Base-by-base conservation (phyloP, 2,113 vertebrate genomes). In the Hippocampus barbouri region DNA sequence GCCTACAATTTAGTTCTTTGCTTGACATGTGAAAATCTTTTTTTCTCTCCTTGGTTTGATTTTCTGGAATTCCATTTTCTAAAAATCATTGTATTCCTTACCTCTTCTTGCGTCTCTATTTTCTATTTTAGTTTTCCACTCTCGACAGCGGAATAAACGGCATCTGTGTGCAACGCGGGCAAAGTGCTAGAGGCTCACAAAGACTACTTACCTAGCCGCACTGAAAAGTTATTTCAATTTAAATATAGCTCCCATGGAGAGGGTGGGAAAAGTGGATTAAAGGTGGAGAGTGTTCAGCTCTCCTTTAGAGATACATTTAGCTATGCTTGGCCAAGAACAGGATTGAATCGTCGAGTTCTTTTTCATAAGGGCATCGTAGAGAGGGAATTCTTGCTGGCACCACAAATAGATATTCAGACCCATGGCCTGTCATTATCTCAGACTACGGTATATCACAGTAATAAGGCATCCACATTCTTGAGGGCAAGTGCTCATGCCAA, bases 171-270 rank as follows among this genome's bases (percentile, higher is more conserved):
- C 88, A 84, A 82, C 87, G 89, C 78, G 87, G 88, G 81, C 75
- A 92, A 93, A 93, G 91, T 91, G 91, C 93, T 93, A 79, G 87
- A 94, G 92, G 93, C 94, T 88, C 88, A 90, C 91, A 93, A 92
- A 93, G 88, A 89, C 90, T 90, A 93, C 91, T 92, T 93, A 93
- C 90, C 90, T 91, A 85, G 84, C 87, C 10, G 87, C 92, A 91
- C 92, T 92, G 91, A 93, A 92, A 92, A 91, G 84, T 82, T 91
- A 94, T 91, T 94, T 92, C 89, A 91, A 94, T 95, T 95, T 93
- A 95, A 95, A 95, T 95, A 93, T 93, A 94, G 93, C 93, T 89
- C 91, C 88, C 92, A 91, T 91, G 94, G 93, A 94, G 86, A 87
- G 72, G 81, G 73, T 76, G 79, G 75, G 92, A 93, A 93, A 88